Evolutionary conservation across 2,113 vertebrate species (phyloP).

Genomic region (Clarias batrachus): DNA sequence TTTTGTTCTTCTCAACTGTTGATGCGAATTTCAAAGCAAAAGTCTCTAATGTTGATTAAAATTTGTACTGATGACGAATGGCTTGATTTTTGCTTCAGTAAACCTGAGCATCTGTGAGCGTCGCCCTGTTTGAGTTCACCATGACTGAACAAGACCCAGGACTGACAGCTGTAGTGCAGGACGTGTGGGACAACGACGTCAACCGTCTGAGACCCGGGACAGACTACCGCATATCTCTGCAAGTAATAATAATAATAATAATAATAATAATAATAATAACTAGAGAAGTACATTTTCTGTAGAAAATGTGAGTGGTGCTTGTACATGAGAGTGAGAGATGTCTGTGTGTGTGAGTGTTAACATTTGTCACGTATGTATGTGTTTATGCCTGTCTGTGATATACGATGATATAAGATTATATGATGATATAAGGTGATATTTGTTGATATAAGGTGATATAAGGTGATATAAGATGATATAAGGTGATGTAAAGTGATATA

Average conservation of each 20-base stretch:
- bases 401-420: too few species aligned
- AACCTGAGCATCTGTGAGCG: conserved; percentile 3
- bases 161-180: conserved; percentile 72
- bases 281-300: too few species aligned
- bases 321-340: too few species aligned
- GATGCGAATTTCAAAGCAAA: background rate
- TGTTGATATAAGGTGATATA: too few species aligned
- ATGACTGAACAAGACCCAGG: conserved; percentile 73
- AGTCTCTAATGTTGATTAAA: background rate
- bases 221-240: conserved; percentile 79
- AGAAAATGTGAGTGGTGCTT: too few species aligned
- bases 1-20: background rate
- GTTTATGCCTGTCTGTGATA: too few species aligned
- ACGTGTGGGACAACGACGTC: conserved; percentile 76
- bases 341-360: too few species aligned
- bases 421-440: too few species aligned
- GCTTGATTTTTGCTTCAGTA: background rate
- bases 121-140: background rate
- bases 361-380: too few species aligned
- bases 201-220: conserved; percentile 74
- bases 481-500: too few species aligned
- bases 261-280: background rate
- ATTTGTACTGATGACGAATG: background rate
- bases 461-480: too few species aligned
- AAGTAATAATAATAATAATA: conserved; percentile 59